phyloP scores from a whole-genome alignment of 2,797 vertebrate genomes.

The Phrynocephalus vlangalii region DNA sequence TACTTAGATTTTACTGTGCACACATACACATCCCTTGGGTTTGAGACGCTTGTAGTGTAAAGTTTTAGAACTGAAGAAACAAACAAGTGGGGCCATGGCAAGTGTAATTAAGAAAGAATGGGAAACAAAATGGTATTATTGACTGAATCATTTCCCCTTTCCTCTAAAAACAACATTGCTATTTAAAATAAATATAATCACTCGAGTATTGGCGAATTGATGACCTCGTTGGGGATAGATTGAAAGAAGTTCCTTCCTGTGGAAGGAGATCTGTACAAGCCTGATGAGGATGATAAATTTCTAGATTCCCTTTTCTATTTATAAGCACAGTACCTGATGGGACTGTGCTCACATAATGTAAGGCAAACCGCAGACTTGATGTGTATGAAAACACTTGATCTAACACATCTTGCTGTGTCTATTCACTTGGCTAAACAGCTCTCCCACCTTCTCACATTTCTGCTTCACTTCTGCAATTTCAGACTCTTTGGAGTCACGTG shows the following conservation, averaged over 20 bases:
- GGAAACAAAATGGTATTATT: neutral
- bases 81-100: neutral
- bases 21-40: neutral
- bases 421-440: conserved; percentile 30
- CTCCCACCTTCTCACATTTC: conserved; percentile 36
- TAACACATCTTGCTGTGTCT: conserved; percentile 42
- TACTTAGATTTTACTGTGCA: neutral
- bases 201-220: neutral
- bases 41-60: neutral
- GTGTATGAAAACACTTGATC: conserved; percentile 26
- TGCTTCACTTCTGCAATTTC: neutral
- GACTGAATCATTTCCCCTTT: neutral
- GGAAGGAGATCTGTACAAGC: neutral
- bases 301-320: conserved; percentile 12
- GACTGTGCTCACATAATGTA: conserved; percentile 28
- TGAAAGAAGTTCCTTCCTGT: conserved; percentile 13
- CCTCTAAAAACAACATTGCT: neutral
- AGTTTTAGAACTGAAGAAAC: neutral
- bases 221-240: neutral
- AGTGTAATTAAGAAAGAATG: neutral
- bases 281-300: neutral
- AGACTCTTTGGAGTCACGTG: neutral
- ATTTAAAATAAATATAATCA: neutral
- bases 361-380: conserved; percentile 4
- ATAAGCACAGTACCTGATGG: conserved; percentile 13